These are phyloP conservation scores for Drosophila villosipedis DNA, from an alignment of 2,888 invertebrate species.

Conservation along the genomic window DNA sequence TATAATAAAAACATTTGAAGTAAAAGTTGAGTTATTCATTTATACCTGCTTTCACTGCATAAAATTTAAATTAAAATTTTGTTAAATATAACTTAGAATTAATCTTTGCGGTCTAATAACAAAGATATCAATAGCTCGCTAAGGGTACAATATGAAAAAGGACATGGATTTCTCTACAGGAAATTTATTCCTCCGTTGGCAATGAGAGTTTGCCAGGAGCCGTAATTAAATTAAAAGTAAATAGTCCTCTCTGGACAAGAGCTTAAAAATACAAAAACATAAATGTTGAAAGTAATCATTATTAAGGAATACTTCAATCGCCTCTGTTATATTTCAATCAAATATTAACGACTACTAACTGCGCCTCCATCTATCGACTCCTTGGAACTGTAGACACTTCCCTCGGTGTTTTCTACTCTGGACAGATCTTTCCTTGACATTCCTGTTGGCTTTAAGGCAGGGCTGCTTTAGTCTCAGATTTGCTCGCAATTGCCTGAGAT, in stretches of 20 bases:
- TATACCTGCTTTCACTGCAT: not conserved
- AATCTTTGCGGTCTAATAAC: not conserved
- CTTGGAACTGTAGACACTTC: not conserved
- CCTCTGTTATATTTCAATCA: not conserved
- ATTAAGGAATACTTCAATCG: too few species aligned
- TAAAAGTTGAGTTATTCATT: not conserved
- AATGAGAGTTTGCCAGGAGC: not conserved
- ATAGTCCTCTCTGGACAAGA: too few species aligned
- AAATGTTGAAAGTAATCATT: too few species aligned
- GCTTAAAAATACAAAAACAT: too few species aligned
- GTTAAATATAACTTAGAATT: too few species aligned
- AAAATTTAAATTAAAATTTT: too few species aligned
- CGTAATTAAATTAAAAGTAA: too few species aligned
- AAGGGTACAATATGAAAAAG: not conserved
- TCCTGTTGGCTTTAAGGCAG: not conserved
- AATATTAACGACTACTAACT: not conserved
- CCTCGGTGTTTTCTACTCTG: not conserved
- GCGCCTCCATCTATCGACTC: not conserved
- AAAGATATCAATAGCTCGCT: not conserved
- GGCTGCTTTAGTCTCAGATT: not conserved
- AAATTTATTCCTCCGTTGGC: not conserved
- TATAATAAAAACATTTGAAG: slow-evolving; percentile 46
- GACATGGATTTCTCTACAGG: not conserved
- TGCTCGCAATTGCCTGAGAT: not conserved
- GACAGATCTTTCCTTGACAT: not conserved